Conservation (phyloP, 2,888 invertebrate species). For the Keiferia lycopersicella region DNA sequence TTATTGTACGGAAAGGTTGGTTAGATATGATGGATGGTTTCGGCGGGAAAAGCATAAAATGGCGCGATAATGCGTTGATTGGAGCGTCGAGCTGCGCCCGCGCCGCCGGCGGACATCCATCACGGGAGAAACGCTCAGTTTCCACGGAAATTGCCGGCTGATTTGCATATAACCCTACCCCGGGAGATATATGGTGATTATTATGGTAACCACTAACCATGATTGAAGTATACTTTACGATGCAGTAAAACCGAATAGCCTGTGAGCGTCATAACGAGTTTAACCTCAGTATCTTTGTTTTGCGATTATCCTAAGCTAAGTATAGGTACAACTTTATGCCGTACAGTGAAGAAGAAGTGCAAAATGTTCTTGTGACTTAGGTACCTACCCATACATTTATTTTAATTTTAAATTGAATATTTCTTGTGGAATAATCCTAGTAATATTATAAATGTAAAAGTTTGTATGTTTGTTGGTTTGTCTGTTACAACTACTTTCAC, state of each 20-base stretch:
- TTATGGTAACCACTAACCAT: slow-evolving; percentile 22
- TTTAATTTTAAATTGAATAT: no score
- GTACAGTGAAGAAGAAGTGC: no score
- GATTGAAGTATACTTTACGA: slow-evolving; percentile 22
- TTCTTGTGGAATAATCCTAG: no score
- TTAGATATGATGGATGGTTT: slow-evolving; percentile 50
- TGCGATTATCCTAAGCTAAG: background rate
- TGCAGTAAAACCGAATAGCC: slow-evolving; percentile 10
- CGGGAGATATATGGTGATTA: slow-evolving; percentile 39
- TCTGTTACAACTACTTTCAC: no score
- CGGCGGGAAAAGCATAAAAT: slow-evolving; percentile 53
- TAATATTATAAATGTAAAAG: no score
- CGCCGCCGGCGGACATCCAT: slow-evolving; percentile 47
- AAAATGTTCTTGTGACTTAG: no score
- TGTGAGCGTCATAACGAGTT: slow-evolving; percentile 19
- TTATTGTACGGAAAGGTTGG: slow-evolving; percentile 42
- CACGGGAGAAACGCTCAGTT: slow-evolving; percentile 46
- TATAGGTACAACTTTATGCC: background rate
- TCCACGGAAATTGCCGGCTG: slow-evolving; percentile 55
- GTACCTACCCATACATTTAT: no score
- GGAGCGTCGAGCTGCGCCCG: slow-evolving; percentile 41
- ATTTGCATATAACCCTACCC: slow-evolving; percentile 51
- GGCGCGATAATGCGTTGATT: slow-evolving; percentile 55
- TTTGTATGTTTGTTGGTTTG: no score
- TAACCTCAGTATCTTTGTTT: slow-evolving; percentile 11